Percentiles rank a stretch among this genome's conserved stretches.
Conservation (phyloP, 1,140 invertebrate genomes). For the Zaprionus ornatus region DNA sequence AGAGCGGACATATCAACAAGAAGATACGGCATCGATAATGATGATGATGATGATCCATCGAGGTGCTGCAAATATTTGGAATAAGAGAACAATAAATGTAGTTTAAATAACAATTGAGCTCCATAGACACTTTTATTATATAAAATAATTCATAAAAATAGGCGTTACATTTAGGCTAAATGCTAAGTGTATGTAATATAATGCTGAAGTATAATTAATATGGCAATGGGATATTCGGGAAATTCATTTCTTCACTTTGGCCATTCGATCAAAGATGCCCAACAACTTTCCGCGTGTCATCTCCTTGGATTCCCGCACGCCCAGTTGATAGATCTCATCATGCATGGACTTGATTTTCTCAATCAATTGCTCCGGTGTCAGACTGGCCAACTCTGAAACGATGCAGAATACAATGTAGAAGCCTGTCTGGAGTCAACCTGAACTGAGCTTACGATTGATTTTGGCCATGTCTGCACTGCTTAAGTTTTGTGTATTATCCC, state of each 20-base stretch:
- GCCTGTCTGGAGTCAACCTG: not conserved
- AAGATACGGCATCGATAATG: constrained; percentile 82
- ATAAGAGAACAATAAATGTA: constrained; percentile 17
- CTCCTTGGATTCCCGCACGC: constrained; percentile 97
- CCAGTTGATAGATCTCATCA: constrained; percentile 96
- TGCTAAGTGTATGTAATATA: constrained; percentile 4
- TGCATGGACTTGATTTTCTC: constrained; percentile 96
- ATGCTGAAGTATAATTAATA: constrained; percentile 22
- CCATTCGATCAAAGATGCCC: constrained; percentile 89
- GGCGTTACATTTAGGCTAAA: constrained; percentile 16
- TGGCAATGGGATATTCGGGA: constrained; percentile 9
- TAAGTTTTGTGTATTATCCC: constrained; percentile 86
- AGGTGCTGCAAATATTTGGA: not conserved
- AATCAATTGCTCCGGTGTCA: constrained; percentile 92
- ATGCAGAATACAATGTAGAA: not conserved
- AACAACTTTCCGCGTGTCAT: constrained; percentile 98
- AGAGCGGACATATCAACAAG: constrained; percentile 71
- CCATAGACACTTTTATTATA: constrained; percentile 25
- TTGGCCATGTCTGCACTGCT: constrained; percentile 89
- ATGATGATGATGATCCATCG: not conserved
- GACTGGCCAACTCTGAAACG: constrained; percentile 90
- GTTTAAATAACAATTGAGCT: constrained; percentile 4
- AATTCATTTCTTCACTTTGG: constrained; percentile 19
- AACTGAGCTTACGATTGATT: constrained; percentile 88
- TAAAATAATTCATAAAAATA: constrained; percentile 24